Evolutionary conservation across 2,797 vertebrate species (phyloP).

Genomic region (Rallus crepitans): DNA sequence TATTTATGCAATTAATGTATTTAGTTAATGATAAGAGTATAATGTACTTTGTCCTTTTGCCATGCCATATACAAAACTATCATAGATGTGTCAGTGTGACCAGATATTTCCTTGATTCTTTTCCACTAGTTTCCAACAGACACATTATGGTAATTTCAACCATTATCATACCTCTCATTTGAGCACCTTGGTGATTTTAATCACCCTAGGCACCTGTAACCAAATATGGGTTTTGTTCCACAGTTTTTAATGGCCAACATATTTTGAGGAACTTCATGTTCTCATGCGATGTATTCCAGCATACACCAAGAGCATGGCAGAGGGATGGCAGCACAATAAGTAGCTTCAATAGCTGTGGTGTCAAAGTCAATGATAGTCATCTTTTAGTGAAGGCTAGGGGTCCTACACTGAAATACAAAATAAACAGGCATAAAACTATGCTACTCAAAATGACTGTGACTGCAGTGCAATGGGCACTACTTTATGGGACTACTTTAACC

Average conservation of each 20-base stretch:
- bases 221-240: not conserved
- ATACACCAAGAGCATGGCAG: not conserved
- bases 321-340: not conserved
- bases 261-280: not conserved
- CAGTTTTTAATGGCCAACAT: not conserved
- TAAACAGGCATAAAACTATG: not conserved
- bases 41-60: not conserved
- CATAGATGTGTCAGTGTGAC: not conserved
- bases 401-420: not conserved
- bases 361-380: not conserved
- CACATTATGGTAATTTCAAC: not conserved
- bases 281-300: not conserved
- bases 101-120: not conserved
- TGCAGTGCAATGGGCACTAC: not conserved
- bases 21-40: not conserved
- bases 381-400: not conserved
- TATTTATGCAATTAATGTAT: not conserved
- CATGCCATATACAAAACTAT: not conserved
- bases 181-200: not conserved
- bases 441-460: not conserved
- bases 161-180: not conserved
- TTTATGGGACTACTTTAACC: not conserved
- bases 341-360: not conserved
- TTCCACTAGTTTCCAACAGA: not conserved
- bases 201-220: not conserved